These are phyloP conservation scores for fruit fly (Drosophila melanogaster) DNA, from an alignment of 1,140 invertebrate genomes.

Conservation along the genomic window DNA sequence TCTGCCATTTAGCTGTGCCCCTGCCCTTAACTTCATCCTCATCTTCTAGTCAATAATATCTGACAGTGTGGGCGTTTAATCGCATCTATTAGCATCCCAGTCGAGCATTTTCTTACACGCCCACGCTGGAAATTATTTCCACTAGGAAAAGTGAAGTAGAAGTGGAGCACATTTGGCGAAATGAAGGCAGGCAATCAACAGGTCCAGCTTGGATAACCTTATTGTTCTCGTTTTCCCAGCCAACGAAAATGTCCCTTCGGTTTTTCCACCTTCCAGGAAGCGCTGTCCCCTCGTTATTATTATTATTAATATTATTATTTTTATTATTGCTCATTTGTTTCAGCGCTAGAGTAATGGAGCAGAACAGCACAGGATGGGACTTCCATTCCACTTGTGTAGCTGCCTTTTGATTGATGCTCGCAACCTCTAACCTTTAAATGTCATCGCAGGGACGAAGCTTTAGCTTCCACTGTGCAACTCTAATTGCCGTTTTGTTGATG, in stretches of 20 bases:
- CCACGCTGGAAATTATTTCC: conserved; percentile 27
- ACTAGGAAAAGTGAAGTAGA: conserved; percentile 40
- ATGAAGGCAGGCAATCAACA: conserved; percentile 35
- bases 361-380: not conserved
- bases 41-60: conserved; percentile 37
- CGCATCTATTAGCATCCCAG: conserved; percentile 75
- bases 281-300: conserved; percentile 28
- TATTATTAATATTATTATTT: conserved; percentile 25
- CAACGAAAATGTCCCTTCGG: not conserved
- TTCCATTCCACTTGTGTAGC: conserved; percentile 21
- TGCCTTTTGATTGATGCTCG: conserved; percentile 67
- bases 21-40: not conserved
- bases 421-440: conserved; percentile 77
- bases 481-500: conserved; percentile 55
- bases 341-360: not conserved
- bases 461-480: conserved; percentile 53
- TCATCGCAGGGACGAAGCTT: conserved; percentile 39
- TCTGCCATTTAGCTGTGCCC: not conserved
- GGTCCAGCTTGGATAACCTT: conserved; percentile 28
- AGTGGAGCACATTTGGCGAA: conserved; percentile 17
- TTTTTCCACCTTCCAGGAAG: conserved; percentile 10
- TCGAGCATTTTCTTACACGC: conserved; percentile 51
- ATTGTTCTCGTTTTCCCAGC: conserved; percentile 7
- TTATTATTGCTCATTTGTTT: conserved; percentile 37
- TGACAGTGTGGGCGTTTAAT: conserved; percentile 69